Base-by-base conservation (phyloP, 2,113 vertebrate genomes). In the Puffinus mauretanicus region DNA sequence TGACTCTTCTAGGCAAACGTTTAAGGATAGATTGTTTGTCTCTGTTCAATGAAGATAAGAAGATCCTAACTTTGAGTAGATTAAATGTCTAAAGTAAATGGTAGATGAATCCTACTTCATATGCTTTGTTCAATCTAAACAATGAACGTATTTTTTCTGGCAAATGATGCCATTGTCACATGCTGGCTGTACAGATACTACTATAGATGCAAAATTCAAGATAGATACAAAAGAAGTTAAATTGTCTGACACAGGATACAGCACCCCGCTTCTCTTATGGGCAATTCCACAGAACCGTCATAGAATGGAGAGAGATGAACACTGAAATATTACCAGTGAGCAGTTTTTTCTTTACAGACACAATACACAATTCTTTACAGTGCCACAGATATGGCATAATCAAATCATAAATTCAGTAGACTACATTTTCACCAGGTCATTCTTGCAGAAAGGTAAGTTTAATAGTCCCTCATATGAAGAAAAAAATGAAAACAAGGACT, bases 251-350 rank as follows among this genome's bases (percentile, higher is more conserved):
- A 38, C 4, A 46, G 11, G 13, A 77, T 69, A 49, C 32, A 36
- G 20, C 8, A 46, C 2, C 6, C 4, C 5, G 0, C 1, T 82
- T 54, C 42, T 82, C 10, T 54, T 66, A 49, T 1, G 11, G 30
- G 4, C 7, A 27, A 8, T 66, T 65, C 34, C 60, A 60, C 20
- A 90, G 24, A 71, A 32, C 14, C 52, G 13, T 42, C 47, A 62
- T 4, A 82, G 20, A 79, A 76, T 6, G 9, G 11, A 64, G 17
- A 78, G 16, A 27, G 30, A 70, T 21, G 34, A 62, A 42, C 21
- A 46, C 15, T 67, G 16, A 69, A 89, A 62, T 71, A 66, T 14
- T 73, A 49, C 12, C 20, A 80, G 4, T 52, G 13, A 69, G 7
- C 1, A 34, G 2, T 16, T 44, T 64, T 42, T 86, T 64, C 22